Evolutionary conservation across 2,113 vertebrate genomes (phyloP).

Genomic region (Melanostigma gelatinosum): DNA sequence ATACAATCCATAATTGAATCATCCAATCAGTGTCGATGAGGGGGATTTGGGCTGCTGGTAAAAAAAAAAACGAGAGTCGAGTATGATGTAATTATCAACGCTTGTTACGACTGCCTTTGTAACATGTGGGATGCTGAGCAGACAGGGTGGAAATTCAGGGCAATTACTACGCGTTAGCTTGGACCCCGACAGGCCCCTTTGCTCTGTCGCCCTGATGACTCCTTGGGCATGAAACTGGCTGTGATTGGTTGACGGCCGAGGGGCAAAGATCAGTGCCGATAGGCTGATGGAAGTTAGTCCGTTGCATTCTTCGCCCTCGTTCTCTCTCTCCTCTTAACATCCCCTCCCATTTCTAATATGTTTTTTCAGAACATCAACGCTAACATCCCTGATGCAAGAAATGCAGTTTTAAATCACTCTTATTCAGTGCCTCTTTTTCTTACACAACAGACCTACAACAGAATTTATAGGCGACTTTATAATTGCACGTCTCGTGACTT

Average conservation of each 20-base stretch:
- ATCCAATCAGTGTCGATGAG: slow-evolving; percentile 53
- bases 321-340: not conserved
- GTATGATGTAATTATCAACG: slow-evolving; percentile 60
- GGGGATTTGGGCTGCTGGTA: slow-evolving; percentile 55
- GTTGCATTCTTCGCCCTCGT: not conserved
- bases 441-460: not conserved
- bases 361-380: not conserved
- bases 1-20: slow-evolving; percentile 73
- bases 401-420: not conserved
- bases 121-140: slow-evolving; percentile 44
- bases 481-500: slow-evolving; percentile 17
- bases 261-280: slow-evolving; percentile 6
- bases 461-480: not conserved
- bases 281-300: not conserved
- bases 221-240: not conserved
- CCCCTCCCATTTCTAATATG: not conserved
- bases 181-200: slow-evolving; percentile 22
- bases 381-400: not conserved
- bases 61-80: slow-evolving; percentile 33
- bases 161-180: slow-evolving; percentile 57
- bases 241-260: slow-evolving; percentile 6
- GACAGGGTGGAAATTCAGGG: slow-evolving; percentile 44
- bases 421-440: not conserved
- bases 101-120: slow-evolving; percentile 59
- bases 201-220: slow-evolving; percentile 17